These are phyloP conservation scores for Rhingia campestris DNA, from an alignment of 2,888 invertebrate genomes.

Conservation along the genomic window DNA sequence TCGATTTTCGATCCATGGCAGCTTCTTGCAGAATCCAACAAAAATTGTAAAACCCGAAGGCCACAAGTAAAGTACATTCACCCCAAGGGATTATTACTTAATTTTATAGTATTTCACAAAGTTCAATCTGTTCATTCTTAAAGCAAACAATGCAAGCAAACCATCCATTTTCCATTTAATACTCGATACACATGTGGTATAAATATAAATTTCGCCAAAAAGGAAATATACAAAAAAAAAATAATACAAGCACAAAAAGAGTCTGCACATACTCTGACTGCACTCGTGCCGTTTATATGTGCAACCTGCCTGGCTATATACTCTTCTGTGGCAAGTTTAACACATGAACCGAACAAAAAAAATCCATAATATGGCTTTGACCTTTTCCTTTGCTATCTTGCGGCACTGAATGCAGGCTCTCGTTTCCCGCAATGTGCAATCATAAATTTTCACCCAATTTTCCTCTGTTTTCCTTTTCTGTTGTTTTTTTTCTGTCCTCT, in stretches of 20 bases:
- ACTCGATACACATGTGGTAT: not conserved
- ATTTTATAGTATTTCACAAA: conserved; percentile 34
- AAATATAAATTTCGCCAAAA: conserved; percentile 49
- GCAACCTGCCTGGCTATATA: conserved; percentile 13
- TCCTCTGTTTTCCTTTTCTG: conserved; percentile 50
- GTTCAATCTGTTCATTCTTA: conserved; percentile 46
- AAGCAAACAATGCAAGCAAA: conserved; percentile 26
- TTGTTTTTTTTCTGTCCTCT: conserved; percentile 45
- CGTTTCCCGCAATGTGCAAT: conserved; percentile 75
- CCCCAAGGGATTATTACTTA: conserved; percentile 58
- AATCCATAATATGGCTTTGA: conserved; percentile 70
- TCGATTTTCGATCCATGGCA: too few species aligned
- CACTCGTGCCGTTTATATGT: conserved; percentile 13
- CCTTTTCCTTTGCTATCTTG: conserved; percentile 75
- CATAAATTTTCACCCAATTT: conserved; percentile 74
- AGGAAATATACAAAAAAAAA: not conserved
- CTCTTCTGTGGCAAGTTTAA: conserved; percentile 35
- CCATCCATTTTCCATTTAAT: conserved; percentile 34
- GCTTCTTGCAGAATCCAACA: too few species aligned
- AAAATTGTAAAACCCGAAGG: conserved; percentile 4
- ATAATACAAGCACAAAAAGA: not conserved
- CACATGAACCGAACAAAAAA: not conserved
- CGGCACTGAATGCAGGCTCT: conserved; percentile 75
- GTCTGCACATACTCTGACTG: conserved; percentile 43
- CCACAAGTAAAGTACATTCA: conserved; percentile 38